A percentile compares a stretch with the other conserved stretches of the same genome.
Conservation (phyloP, 2,888 invertebrate genomes). For the Diplazon laetatorius region DNA sequence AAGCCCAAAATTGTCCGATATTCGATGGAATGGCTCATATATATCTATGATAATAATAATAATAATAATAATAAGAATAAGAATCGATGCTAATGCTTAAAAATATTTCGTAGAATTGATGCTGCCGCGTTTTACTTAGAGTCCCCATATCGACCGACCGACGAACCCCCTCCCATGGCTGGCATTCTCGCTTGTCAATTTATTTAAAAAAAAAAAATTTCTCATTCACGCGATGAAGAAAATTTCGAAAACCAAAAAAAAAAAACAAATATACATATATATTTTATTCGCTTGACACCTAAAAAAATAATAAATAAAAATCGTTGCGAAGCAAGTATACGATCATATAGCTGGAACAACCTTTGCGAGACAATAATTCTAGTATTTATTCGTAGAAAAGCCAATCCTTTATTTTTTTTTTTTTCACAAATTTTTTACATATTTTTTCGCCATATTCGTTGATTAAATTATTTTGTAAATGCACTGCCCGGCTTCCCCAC, state of each 20-base stretch:
- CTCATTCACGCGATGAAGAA: constrained; percentile 21
- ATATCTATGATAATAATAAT: no score
- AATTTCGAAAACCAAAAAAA: no score
- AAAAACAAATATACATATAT: no score
- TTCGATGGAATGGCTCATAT: no score
- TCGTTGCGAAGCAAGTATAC: constrained; percentile 34
- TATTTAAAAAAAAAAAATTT: constrained; percentile 19
- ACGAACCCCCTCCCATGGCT: constrained; percentile 1
- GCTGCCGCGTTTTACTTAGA: constrained; percentile 40
- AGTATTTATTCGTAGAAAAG: constrained; percentile 45
- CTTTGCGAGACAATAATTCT: constrained; percentile 33
- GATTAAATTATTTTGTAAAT: constrained; percentile 56
- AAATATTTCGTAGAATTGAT: constrained; percentile 25
- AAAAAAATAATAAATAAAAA: no score
- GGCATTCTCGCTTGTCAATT: constrained; percentile 45
- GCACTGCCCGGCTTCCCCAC: constrained; percentile 62
- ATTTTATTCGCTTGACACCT: no score
- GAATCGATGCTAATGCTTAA: constrained; percentile 28
- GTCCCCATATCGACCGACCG: constrained; percentile 1
- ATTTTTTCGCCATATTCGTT: no score
- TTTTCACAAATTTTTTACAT: no score
- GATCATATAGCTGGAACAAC: constrained; percentile 28
- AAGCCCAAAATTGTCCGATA: no score
- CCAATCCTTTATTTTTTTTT: no score
- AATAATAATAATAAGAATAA: not conserved